Evolutionary conservation across 1,140 invertebrate species (phyloP).

Genomic region (Musca vetustissima): DNA sequence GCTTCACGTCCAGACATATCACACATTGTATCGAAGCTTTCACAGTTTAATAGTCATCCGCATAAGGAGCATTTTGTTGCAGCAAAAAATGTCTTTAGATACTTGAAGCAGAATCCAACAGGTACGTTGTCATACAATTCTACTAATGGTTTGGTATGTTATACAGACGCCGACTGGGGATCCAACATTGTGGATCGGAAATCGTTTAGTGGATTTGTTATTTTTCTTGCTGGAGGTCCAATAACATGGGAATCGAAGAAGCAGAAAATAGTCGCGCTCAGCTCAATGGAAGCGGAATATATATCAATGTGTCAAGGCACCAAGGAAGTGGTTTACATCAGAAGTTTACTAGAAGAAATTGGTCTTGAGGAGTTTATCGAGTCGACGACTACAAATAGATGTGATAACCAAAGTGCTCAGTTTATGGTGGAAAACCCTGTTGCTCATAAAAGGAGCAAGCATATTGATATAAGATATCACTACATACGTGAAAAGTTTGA

Average conservation of each 20-base stretch:
- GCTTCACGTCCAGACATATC: slow-evolving; percentile 21
- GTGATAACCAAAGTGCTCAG: background rate
- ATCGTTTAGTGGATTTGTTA: background rate
- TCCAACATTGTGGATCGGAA: background rate
- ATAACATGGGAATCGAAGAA: slow-evolving; percentile 1
- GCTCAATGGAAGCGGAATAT: background rate
- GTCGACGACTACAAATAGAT: background rate
- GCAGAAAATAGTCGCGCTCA: background rate
- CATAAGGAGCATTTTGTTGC: too few species aligned
- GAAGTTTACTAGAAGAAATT: background rate
- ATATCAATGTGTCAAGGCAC: background rate
- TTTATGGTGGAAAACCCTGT: background rate
- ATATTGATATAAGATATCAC: background rate
- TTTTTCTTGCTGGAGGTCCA: background rate
- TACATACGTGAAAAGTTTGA: background rate
- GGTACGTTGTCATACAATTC: background rate
- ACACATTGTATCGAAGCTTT: slow-evolving; percentile 13
- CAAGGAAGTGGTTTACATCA: background rate
- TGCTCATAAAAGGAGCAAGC: background rate
- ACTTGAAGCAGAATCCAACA: background rate
- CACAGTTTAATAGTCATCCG: slow-evolving; percentile 14
- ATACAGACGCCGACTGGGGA: background rate
- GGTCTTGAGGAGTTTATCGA: background rate
- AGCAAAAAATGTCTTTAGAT: too few species aligned
- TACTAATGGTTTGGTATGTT: background rate